These are phyloP conservation scores for Troglohyphantes excavatus DNA, from an alignment of 2,888 invertebrate species.

Conservation along the genomic window DNA sequence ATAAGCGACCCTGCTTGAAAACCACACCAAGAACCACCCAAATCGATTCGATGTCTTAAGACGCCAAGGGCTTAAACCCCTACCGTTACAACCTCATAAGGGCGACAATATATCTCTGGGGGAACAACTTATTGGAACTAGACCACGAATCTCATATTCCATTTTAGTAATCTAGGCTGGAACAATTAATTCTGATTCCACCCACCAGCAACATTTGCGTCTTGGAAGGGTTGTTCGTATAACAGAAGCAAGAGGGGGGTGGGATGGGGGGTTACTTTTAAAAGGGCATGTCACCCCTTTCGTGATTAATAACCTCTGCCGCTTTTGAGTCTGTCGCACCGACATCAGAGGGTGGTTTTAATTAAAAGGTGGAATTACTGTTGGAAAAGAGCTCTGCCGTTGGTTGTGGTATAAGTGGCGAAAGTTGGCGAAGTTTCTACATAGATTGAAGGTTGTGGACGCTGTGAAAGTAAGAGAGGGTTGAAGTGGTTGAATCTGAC, in stretches of 20 bases:
- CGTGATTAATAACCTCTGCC: constrained; percentile 6
- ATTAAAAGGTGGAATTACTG: not conserved
- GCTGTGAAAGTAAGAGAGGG: too few species aligned
- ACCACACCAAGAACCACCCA: not conserved
- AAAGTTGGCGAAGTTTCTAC: not conserved
- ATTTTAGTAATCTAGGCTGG: constrained; percentile 28
- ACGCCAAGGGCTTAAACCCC: not conserved
- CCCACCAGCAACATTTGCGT: constrained; percentile 2
- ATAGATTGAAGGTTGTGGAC: too few species aligned
- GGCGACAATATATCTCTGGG: not conserved
- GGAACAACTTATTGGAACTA: constrained; percentile 4
- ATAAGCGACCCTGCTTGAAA: constrained; percentile 26
- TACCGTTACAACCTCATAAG: constrained; percentile 13
- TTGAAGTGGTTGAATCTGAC: too few species aligned
- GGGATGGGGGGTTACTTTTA: constrained; percentile 31
- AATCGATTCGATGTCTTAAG: not conserved
- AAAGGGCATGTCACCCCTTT: not conserved
- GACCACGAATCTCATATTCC: constrained; percentile 28
- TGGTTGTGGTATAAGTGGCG: not conserved
- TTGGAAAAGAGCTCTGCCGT: not conserved
- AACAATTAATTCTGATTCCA: constrained; percentile 41
- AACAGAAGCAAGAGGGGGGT: not conserved
- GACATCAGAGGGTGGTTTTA: not conserved
- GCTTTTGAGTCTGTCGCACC: not conserved
- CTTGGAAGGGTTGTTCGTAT: not conserved